A percentile compares a stretch with the other conserved stretches of the same genome.
These are phyloP conservation scores for Gonatopus flavifemur DNA, from an alignment of 1,140 invertebrate species.

Conservation along the genomic window DNA sequence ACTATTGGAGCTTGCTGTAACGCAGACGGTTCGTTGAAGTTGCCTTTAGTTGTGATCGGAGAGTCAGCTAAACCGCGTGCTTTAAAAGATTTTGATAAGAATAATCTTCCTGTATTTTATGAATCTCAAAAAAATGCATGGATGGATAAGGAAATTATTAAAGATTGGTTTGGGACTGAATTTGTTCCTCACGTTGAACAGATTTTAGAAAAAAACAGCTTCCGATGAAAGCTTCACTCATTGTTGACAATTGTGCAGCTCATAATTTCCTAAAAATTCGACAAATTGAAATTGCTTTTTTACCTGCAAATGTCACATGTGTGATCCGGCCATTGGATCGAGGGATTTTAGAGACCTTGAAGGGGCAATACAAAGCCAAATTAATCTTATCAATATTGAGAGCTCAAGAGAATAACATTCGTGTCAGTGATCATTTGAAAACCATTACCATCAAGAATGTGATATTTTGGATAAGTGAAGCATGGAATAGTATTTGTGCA, in stretches of 20 bases:
- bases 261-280: slow-evolving; percentile 16
- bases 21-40: slow-evolving; percentile 36
- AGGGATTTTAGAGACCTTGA: slow-evolving; percentile 36
- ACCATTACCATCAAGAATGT: slow-evolving; percentile 37
- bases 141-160: slow-evolving; percentile 14
- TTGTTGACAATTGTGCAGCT: slow-evolving; percentile 24
- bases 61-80: slow-evolving; percentile 11
- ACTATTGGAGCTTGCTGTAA: slow-evolving; percentile 43
- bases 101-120: slow-evolving; percentile 14
- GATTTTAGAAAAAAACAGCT: slow-evolving; percentile 18
- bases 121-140: slow-evolving; percentile 14
- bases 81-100: slow-evolving; percentile 8
- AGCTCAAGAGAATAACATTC: neutral
- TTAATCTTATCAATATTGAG: neutral
- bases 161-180: slow-evolving; percentile 13
- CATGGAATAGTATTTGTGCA: slow-evolving; percentile 32
- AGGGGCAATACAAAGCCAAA: neutral
- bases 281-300: slow-evolving; percentile 48
- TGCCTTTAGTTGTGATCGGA: slow-evolving; percentile 26
- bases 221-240: slow-evolving; percentile 18
- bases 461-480: slow-evolving; percentile 35
- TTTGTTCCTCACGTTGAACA: slow-evolving; percentile 19
- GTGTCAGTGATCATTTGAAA: slow-evolving; percentile 15
- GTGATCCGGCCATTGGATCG: slow-evolving; percentile 57
- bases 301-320: slow-evolving; percentile 53